Base-by-base conservation (phyloP, 2,797 vertebrate genomes). In the Danionella dracula region DNA sequence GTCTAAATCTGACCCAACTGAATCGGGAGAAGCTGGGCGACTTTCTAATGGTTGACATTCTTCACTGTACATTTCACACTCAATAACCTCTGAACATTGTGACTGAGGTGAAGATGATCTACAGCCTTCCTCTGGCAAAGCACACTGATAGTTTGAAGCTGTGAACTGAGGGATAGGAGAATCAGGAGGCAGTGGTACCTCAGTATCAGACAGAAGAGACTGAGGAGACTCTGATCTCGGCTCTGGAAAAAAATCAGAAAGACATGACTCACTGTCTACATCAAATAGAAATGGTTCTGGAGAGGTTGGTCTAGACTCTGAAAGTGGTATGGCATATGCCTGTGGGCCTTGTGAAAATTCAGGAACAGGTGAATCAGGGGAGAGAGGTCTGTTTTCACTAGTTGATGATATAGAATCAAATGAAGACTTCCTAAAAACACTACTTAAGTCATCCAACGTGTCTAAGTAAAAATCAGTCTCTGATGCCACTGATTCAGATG, bases 101-200 rank as follows among this genome's bases (percentile, higher is more conserved):
- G 85, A 87, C 42, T 81, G 79, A 11, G 80, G 74, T 8, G 84
- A 87, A 57, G 17, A 17, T 41, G 83, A 83, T 29, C 80, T 65
- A 19, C 54, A 1, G 54, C 59, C 64, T 73, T 66, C 70, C 38
- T 56, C 9, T 57, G 67, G 50, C 46, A 76, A 35, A 38, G 1
- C 13, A 70, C 15, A 46, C 1, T 74, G 11, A 50, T 9, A 0
- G 10, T 75, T 16, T 34, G 6, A 21, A 12, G 15, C 31, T 27
- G 37, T 31, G 11, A 57, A 72, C 5, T 72, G 58, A 21, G 58
- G 64, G 8, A 68, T 11, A 21, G 67, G 63, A 29, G 70, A 67
- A 29, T 79, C 74, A 66, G 71, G 75, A 15, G 77, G 81, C 15
- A 56, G 58, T n/a, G 32, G 29, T 10, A n/a, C 53, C 40, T 44